Evolutionary conservation across 1,140 invertebrate genomes (phyloP).

Genomic region (Parapsyche elsis): DNA sequence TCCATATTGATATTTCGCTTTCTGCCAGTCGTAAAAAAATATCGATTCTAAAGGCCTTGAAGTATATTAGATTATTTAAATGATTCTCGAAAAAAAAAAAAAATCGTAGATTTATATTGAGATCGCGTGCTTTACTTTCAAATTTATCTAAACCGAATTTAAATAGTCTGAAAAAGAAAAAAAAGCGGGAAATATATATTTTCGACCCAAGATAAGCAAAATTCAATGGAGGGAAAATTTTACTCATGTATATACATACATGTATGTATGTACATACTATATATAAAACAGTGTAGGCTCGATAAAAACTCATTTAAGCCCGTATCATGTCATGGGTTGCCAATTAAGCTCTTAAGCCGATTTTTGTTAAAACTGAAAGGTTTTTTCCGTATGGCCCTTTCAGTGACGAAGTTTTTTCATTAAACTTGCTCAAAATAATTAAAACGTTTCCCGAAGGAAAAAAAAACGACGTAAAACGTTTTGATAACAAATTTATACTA

Average conservation of each 20-base stretch:
- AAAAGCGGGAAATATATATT: background rate
- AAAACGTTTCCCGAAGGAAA: background rate
- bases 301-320: constrained; percentile 17
- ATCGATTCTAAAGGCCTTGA: too few relatives aligned
- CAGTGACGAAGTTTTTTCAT: constrained; percentile 24
- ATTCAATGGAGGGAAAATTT: constrained; percentile 16
- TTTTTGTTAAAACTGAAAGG: constrained; percentile 22
- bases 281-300: background rate
- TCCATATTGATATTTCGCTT: too few relatives aligned
- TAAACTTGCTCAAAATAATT: constrained; percentile 15
- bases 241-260: background rate
- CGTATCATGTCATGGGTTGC: constrained; percentile 14
- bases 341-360: constrained; percentile 30
- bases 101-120: constrained; percentile 15
- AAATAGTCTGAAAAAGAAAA: background rate
- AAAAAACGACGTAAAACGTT: background rate
- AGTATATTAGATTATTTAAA: too few relatives aligned
- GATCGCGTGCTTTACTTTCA: constrained; percentile 22
- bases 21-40: too few relatives aligned
- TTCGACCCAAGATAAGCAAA: background rate
- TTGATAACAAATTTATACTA: too few relatives aligned
- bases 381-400: constrained; percentile 16
- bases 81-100: too few relatives aligned
- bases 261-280: background rate
- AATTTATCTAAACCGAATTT: constrained; percentile 23